A percentile compares a stretch with the other conserved stretches of the same genome.
Conservation (phyloP, 2,888 invertebrate genomes). For the Dryadula phaetusa region DNA sequence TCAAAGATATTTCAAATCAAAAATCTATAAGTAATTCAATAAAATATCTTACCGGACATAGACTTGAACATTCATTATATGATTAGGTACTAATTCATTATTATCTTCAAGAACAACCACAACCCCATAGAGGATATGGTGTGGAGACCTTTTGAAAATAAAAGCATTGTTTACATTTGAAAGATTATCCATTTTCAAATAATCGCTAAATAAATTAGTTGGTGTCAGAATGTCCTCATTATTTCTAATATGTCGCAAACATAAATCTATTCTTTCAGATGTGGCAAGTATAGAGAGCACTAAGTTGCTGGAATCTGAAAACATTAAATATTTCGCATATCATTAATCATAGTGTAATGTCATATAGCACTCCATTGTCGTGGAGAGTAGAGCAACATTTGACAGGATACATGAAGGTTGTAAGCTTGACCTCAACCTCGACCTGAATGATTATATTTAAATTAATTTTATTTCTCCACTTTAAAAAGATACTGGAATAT, state of each 20-base stretch:
- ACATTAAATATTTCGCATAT: neutral
- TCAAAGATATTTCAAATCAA: no score
- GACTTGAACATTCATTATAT: constrained; percentile 51
- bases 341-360: neutral
- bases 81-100: constrained; percentile 24
- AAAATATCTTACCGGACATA: constrained; percentile 61
- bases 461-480: no score
- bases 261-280: constrained; percentile 58
- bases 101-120: constrained; percentile 56
- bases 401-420: no score
- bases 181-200: constrained; percentile 63
- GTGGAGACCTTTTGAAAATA: constrained; percentile 62
- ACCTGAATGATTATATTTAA: no score
- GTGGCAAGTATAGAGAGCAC: constrained; percentile 57
- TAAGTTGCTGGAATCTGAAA: constrained; percentile 34
- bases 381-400: no score
- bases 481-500: no score
- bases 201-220: constrained; percentile 55
- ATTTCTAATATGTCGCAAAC: constrained; percentile 56
- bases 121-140: constrained; percentile 65
- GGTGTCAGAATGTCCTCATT: constrained; percentile 47
- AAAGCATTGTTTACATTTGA: constrained; percentile 51
- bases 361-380: no score
- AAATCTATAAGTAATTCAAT: neutral
- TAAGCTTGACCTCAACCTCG: no score